Evolutionary conservation across 2,113 vertebrate genomes (phyloP).

Genomic region (Pteronura brasiliensis): DNA sequence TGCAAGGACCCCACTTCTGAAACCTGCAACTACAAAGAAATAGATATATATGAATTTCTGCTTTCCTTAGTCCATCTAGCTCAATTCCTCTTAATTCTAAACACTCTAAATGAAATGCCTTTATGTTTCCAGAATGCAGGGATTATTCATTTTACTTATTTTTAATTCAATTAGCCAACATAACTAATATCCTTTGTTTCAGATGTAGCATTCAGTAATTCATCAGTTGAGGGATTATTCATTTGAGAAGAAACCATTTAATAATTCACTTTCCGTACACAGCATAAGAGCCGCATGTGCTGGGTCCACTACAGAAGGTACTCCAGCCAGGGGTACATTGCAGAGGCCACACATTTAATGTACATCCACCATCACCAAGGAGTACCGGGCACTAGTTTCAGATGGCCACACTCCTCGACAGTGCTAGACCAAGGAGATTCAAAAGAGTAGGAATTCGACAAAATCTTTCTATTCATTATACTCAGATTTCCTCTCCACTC

Average conservation of each 20-base stretch:
- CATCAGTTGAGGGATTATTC: background rate
- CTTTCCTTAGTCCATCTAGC: background rate
- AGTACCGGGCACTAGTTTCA: background rate
- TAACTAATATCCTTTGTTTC: background rate
- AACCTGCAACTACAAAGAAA: conserved; percentile 5
- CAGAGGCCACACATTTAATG: background rate
- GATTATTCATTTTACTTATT: background rate
- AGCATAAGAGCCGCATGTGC: background rate
- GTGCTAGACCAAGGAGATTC: background rate
- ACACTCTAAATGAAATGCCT: conserved; percentile 1
- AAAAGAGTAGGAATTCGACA: background rate
- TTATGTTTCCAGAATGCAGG: background rate
- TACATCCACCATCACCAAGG: background rate
- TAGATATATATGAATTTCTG: background rate
- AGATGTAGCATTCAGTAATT: background rate
- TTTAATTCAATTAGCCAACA: background rate
- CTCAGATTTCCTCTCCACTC: background rate
- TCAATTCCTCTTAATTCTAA: conserved; percentile 34
- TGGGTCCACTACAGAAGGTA: background rate
- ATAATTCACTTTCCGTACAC: background rate
- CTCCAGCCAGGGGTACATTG: background rate
- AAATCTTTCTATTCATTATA: background rate
- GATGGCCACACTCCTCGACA: background rate
- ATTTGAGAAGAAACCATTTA: conserved; percentile 4
- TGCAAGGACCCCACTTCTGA: background rate